A percentile compares a stretch with the other conserved stretches of the same genome.
phyloP scores from a whole-genome alignment of 2,113 vertebrate species.

The Gasterosteus aculeatus region DNA sequence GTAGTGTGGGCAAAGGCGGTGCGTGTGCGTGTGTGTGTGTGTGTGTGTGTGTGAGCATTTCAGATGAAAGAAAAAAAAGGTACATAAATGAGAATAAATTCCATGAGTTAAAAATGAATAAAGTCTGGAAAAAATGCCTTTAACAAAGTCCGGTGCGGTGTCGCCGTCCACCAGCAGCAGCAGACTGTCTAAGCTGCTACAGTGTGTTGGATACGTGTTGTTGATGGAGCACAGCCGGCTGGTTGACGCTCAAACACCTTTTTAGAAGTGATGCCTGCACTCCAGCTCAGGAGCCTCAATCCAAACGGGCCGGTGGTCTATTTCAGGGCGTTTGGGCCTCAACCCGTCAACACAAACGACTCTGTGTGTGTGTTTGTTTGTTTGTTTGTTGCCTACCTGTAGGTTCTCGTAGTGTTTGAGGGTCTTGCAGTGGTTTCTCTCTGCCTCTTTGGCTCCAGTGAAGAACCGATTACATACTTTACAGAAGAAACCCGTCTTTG shows the following conservation, averaged over 20 bases:
- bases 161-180: too few relatives aligned
- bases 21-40: too few relatives aligned
- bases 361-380: not conserved
- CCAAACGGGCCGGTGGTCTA: not conserved
- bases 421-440: constrained; percentile 73
- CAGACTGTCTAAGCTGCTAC: too few relatives aligned
- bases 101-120: too few relatives aligned
- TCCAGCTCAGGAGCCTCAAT: not conserved
- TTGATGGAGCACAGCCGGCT: not conserved
- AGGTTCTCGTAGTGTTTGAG: constrained; percentile 73
- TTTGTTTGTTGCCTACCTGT: constrained; percentile 45
- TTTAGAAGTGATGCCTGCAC: not conserved
- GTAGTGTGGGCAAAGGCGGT: too few relatives aligned
- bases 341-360: not conserved
- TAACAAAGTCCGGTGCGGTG: too few relatives aligned
- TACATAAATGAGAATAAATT: too few relatives aligned
- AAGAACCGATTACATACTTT: constrained; percentile 76
- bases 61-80: too few relatives aligned
- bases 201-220: not conserved
- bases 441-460: constrained; percentile 55
- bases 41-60: too few relatives aligned
- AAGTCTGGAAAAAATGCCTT: too few relatives aligned
- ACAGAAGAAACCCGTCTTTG: constrained; percentile 78
- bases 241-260: too few relatives aligned
- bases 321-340: not conserved